These are phyloP conservation scores for Herminia tarsipennalis DNA, from an alignment of 2,888 invertebrate genomes.

Conservation along the genomic window DNA sequence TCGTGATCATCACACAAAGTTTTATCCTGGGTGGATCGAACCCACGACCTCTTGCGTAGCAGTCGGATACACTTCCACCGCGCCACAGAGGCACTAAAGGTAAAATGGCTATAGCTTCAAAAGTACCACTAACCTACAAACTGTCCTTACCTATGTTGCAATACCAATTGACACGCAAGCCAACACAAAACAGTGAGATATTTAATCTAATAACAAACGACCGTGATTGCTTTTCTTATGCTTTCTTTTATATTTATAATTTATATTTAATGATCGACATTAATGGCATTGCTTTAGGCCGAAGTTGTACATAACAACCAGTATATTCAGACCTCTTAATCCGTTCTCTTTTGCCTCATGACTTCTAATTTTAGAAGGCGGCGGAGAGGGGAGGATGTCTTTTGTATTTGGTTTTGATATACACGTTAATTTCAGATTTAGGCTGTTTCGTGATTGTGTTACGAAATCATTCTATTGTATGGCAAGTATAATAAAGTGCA, in stretches of 20 bases:
- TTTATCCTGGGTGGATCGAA: no score
- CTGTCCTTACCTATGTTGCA: no score
- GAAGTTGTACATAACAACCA: constrained; percentile 57
- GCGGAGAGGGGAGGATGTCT: constrained; percentile 37
- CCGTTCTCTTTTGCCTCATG: constrained; percentile 32
- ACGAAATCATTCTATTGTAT: constrained; percentile 76
- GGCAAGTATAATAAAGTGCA: constrained; percentile 71
- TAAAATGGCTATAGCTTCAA: no score
- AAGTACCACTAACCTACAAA: no score
- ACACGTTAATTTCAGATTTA: constrained; percentile 84
- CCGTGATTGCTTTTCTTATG: constrained; percentile 80
- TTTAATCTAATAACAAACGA: constrained; percentile 80
- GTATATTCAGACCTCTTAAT: constrained; percentile 52
- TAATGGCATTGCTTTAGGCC: constrained; percentile 79
- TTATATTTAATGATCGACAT: constrained; percentile 84
- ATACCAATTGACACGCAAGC: constrained; percentile 33
- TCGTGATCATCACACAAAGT: no score
- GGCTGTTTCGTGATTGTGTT: constrained; percentile 78
- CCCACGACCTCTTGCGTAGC: no score
- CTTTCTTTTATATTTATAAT: constrained; percentile 84
- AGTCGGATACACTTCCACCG: no score
- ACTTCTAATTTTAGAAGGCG: constrained; percentile 24
- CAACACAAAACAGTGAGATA: constrained; percentile 61
- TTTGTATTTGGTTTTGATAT: constrained; percentile 55
- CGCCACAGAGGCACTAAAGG: no score